A percentile compares a stretch with the other conserved stretches of the same genome.
Conservation (phyloP, 2,888 invertebrate genomes). For the Cenopis cana region DNA sequence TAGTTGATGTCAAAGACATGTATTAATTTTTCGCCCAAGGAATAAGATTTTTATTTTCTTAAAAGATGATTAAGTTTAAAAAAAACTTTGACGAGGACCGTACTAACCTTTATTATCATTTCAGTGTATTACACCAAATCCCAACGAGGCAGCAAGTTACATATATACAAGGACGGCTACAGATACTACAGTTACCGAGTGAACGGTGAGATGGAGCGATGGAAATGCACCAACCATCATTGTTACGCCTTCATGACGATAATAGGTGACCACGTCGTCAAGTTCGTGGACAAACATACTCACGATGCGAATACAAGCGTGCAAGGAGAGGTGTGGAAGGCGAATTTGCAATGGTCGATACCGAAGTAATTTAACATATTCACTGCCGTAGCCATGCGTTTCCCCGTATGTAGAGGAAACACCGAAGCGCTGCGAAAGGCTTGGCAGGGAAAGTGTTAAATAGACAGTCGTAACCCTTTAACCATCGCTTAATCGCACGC, state of each 20-base stretch:
- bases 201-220: constrained; percentile 26
- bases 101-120: neutral
- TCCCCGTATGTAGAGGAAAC: too few relatives aligned
- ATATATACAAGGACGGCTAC: constrained; percentile 41
- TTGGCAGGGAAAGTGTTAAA: too few relatives aligned
- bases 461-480: too few relatives aligned
- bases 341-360: constrained; percentile 15
- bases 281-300: constrained; percentile 28
- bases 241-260: constrained; percentile 28
- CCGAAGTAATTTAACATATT: neutral
- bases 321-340: constrained; percentile 9
- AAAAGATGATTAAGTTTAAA: too few relatives aligned
- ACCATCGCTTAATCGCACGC: too few relatives aligned
- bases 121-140: constrained; percentile 40
- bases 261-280: constrained; percentile 17
- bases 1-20: too few relatives aligned
- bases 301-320: constrained; percentile 10
- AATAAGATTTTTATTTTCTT: too few relatives aligned
- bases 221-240: constrained; percentile 40
- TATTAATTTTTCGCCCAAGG: too few relatives aligned
- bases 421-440: too few relatives aligned
- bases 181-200: constrained; percentile 42
- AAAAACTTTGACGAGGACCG: too few relatives aligned
- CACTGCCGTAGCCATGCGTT: too few relatives aligned
- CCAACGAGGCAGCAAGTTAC: constrained; percentile 41